A percentile compares a stretch with the other conserved stretches of the same genome.
Conservation (phyloP, 2,797 vertebrate species). For the Pseudochaenichthys georgianus region DNA sequence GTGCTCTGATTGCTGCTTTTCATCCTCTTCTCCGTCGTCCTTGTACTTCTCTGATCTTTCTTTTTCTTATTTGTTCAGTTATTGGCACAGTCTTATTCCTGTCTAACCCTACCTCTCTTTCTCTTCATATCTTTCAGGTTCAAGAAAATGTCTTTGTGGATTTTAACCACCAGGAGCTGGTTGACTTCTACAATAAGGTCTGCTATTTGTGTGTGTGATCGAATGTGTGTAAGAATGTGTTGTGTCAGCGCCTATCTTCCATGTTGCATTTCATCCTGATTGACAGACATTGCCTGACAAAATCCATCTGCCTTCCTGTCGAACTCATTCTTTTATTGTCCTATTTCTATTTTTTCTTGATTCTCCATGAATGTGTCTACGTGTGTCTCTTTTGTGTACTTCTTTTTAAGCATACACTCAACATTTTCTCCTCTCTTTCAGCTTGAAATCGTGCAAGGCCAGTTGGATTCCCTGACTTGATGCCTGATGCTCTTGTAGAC, state of each 20-base stretch:
- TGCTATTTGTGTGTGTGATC: slow-evolving; percentile 43
- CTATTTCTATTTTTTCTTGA: neutral
- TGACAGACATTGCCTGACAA: slow-evolving; percentile 30
- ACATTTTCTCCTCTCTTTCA: slow-evolving; percentile 64
- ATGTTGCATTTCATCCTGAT: slow-evolving; percentile 35
- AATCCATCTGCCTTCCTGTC: slow-evolving; percentile 20
- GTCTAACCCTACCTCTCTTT: neutral
- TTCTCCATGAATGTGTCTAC: slow-evolving; percentile 12
- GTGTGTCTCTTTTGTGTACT: slow-evolving; percentile 1
- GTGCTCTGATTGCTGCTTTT: slow-evolving; percentile 34
- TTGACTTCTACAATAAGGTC: slow-evolving; percentile 98
- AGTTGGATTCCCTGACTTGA: slow-evolving; percentile 83
- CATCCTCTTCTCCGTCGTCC: slow-evolving; percentile 17
- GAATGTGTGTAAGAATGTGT: slow-evolving; percentile 2
- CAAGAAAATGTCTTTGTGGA: slow-evolving; percentile 92
- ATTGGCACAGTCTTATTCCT: slow-evolving; percentile 11
- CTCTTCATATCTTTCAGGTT: slow-evolving; percentile 75
- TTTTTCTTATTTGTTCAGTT: slow-evolving; percentile 1
- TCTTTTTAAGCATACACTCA: slow-evolving; percentile 23
- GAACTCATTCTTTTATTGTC: slow-evolving; percentile 15
- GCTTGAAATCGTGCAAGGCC: slow-evolving; percentile 79
- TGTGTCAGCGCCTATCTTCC: neutral
- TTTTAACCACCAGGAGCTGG: slow-evolving; percentile 94
- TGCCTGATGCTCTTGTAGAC: slow-evolving; percentile 40
- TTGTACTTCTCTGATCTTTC: slow-evolving; percentile 3